These are phyloP conservation scores for Ricordea florida DNA, from an alignment of 92 coral and sea anemone species.

Conservation along the genomic window DNA sequence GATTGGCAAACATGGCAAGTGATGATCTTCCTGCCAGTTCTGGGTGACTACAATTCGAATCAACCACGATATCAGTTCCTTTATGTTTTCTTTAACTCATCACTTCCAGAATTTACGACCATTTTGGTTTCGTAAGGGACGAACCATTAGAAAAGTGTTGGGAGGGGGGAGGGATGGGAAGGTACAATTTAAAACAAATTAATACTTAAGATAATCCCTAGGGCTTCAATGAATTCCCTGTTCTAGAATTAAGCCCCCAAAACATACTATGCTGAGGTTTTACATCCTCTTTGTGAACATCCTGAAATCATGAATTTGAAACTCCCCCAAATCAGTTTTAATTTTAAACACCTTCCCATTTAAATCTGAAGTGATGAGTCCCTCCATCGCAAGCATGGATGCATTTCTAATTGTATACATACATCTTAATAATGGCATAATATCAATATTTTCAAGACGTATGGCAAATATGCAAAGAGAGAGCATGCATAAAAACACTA, in stretches of 20 bases:
- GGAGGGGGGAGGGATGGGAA: neutral
- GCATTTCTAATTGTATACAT: neutral
- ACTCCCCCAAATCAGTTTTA: neutral
- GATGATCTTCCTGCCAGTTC: too few relatives aligned
- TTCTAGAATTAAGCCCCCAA: neutral
- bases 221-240: slow-evolving; percentile 9
- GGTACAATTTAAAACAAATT: neutral
- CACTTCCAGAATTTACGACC: too few relatives aligned
- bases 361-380: neutral
- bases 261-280: neutral
- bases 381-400: neutral
- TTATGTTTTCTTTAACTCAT: too few relatives aligned
- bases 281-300: neutral
- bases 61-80: too few relatives aligned
- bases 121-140: too few relatives aligned
- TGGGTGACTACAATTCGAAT: too few relatives aligned
- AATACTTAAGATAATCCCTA: neutral
- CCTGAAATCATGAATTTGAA: slow-evolving; percentile 5
- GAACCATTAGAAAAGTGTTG: too few relatives aligned
- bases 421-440: slow-evolving; percentile 6
- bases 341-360: neutral
- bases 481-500: neutral
- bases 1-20: too few relatives aligned
- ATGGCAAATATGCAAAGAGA: neutral
- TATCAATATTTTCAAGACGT: neutral